Base-by-base conservation (phyloP, 1,140 invertebrate genomes). In the Bombus consobrinus region DNA sequence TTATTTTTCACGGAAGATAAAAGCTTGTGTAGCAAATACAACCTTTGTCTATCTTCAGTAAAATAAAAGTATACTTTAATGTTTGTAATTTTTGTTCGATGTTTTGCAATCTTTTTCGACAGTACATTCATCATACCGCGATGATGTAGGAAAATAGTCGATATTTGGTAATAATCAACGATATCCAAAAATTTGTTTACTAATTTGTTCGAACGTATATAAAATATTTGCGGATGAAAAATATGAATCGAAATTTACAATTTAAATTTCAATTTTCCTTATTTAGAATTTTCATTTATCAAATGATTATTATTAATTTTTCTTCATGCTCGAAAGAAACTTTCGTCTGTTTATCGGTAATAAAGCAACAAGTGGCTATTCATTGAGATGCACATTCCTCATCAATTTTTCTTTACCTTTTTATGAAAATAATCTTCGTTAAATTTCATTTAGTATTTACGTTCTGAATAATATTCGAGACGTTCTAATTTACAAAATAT, bases 281-380 rank as follows among this genome's bases (percentile, higher is more conserved):
- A 37, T 34, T 37, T 37, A 2, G 2, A 34, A 37, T 41, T n/a
- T 72, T 15, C 6, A n/a, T 12, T 28, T n/a, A 12, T 39, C 18
- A 18, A 10, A n/a, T 2, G 69, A 41, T 41, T 41, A 13, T 12
- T 37, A n/a, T 72, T 72, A 41, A 43, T n/a, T n/a, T n/a, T 15
- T 15, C 6, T n/a, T 3, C 28, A 0, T 3, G 32, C 6, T 32
- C 15, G 53, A 41, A 39, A 41, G 37, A 41, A 41, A 62, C 3
- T 77, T 59, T 28, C 3, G 1, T 25, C 10, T 15, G 10, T 34
- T 53, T 25, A 34, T 47, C 72, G 32, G 25, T 8, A 41, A 59
- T 41, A 62, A 32, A 2, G 75, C 75, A 77, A 77, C 75, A 77
- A 77, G 75, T 77, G 75, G 39, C 18, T 15, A 41, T 77, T 77